These are phyloP conservation scores for Palythoa caribaeorum DNA, from an alignment of 92 coral and sea anemone genomes.

Conservation along the genomic window DNA sequence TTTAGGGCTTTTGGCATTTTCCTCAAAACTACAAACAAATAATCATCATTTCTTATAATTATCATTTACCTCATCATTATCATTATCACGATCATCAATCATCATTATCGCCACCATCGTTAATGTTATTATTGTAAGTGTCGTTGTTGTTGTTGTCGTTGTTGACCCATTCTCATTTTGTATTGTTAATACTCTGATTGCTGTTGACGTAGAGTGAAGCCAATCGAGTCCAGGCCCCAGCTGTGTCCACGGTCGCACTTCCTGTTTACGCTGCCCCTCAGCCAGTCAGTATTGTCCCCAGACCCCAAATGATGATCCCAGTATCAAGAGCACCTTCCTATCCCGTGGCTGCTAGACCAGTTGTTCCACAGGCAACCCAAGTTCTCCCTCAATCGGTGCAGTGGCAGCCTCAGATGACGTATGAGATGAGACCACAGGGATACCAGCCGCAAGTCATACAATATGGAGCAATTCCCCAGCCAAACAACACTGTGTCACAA, in stretches of 20 bases:
- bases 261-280: constrained; percentile 81
- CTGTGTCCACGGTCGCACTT: constrained; percentile 81
- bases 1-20: neutral
- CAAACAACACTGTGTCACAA: constrained; percentile 57
- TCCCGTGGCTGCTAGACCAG: constrained; percentile 74
- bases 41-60: neutral
- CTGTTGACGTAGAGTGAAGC: constrained; percentile 50
- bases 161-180: neutral
- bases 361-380: constrained; percentile 68
- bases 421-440: constrained; percentile 78
- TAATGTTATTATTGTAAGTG: neutral
- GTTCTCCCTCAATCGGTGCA: constrained; percentile 81
- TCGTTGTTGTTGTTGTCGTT: neutral
- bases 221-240: constrained; percentile 71
- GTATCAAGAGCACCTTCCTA: constrained; percentile 83
- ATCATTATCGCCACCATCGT: neutral
- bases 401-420: constrained; percentile 88
- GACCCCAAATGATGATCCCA: constrained; percentile 87
- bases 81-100: neutral
- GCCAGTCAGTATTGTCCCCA: constrained; percentile 83
- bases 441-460: constrained; percentile 81
- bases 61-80: neutral
- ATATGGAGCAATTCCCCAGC: constrained; percentile 82
- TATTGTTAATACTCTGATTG: neutral
- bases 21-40: neutral